Evolutionary conservation across 2,113 vertebrate genomes (phyloP), one percentile per base, ranked within the genome.

Genomic region (Protomyctophum bolini): DNA sequence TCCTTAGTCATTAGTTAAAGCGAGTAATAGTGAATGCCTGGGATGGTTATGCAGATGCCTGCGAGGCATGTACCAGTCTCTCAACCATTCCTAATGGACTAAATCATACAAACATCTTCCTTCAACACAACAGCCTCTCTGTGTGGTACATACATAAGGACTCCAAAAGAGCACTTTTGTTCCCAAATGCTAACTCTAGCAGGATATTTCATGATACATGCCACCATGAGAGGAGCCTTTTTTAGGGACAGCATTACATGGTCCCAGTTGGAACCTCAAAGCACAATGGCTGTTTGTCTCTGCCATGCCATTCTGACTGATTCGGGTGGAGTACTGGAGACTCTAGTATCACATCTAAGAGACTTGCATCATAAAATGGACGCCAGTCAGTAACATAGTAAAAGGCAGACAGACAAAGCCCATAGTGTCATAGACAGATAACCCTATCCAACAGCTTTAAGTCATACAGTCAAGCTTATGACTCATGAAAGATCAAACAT

Each of bases 161-260:
- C 72, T 72, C 58, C 83, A 70, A 92, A 90, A 87, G 91, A 84
- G 80, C 84, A 86, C 90, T 88, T 90, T 92, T 94, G 91, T 94
- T 89, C 86, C 77, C 58, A 56, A 75, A 80, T 74, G 76, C 82
- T 79, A 87, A 87, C 86, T 86, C 84, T 70, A 63, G 72, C 67
- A 78, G 61, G 85, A 83, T 85, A 83, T 86, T 85, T 87, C 79
- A 83, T 74, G 83, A 84, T 86, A 82, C 85, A 76, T 64, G 83
- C 82, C 84, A 88, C 83, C 81, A 86, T 85, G 81, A 83, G 79
- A 90, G 65, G 71, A 82, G 71, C 72, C 81, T 83, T 82, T 82
- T 91, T 86, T 76, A 72, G 68, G 66, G 83, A 86, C 73, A 78
- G 60, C 84, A 70, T 72, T 74, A 73, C 81, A 82, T 57, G 81